phyloP scores from a whole-genome alignment of 1,140 invertebrate species.

The Thereuonema tuberculata region DNA sequence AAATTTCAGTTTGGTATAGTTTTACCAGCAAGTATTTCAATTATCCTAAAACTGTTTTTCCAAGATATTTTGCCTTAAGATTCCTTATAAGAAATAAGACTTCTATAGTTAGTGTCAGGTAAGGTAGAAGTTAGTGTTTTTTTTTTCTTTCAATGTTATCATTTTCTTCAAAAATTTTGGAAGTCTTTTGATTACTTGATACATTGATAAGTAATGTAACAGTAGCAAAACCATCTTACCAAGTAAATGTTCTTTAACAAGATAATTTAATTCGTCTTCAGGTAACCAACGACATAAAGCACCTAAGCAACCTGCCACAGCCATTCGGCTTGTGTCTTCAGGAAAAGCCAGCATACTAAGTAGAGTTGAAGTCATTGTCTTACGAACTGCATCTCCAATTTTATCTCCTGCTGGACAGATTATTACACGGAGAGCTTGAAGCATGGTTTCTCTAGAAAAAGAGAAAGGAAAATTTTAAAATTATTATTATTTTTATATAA shows the following conservation, averaged over 20 bases:
- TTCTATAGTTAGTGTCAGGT: too few relatives aligned
- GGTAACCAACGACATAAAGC: constrained; percentile 63
- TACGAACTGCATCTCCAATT: constrained; percentile 65
- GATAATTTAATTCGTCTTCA: constrained; percentile 53
- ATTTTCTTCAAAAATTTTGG: too few relatives aligned
- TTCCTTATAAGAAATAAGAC: too few relatives aligned
- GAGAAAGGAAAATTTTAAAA: constrained; percentile 8
- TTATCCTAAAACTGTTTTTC: too few relatives aligned
- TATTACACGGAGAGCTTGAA: constrained; percentile 74
- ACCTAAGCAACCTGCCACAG: constrained; percentile 75
- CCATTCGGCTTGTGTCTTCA: constrained; percentile 64
- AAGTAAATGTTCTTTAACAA: constrained; percentile 60
- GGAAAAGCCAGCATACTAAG: constrained; percentile 47
- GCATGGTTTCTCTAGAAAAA: constrained; percentile 61
- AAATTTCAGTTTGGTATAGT: too few relatives aligned
- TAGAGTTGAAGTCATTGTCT: constrained; percentile 57
- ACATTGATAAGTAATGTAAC: too few relatives aligned
- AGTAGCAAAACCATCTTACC: constrained; percentile 30
- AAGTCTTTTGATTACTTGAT: background rate
- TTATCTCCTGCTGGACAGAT: constrained; percentile 71
- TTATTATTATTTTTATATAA: background rate
- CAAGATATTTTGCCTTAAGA: too few relatives aligned
- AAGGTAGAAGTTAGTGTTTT: too few relatives aligned
- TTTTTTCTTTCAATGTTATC: too few relatives aligned
- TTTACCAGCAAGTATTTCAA: too few relatives aligned